phyloP scores from a whole-genome alignment of 1,140 invertebrate species.

The Maniola jurtina region DNA sequence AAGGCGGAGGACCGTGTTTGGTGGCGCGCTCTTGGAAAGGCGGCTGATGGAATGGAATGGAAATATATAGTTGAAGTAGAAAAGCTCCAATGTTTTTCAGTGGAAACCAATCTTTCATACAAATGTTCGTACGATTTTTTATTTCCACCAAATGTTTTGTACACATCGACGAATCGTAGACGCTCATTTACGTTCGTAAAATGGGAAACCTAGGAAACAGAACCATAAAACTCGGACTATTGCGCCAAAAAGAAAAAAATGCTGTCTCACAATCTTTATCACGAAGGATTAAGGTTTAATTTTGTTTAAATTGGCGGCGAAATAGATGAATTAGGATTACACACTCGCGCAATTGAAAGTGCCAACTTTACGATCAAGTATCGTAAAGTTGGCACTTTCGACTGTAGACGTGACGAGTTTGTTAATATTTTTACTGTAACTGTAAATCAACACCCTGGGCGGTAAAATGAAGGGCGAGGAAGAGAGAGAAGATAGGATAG shows the following conservation, averaged over 20 bases:
- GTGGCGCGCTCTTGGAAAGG: too few relatives aligned
- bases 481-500: too few relatives aligned
- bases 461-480: too few relatives aligned
- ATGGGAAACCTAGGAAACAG: slow-evolving; percentile 10
- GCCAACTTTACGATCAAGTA: slow-evolving; percentile 41
- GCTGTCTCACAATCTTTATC: not conserved
- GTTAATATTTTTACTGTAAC: slow-evolving; percentile 31
- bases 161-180: not conserved
- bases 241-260: not conserved
- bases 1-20: too few relatives aligned
- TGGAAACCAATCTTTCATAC: too few relatives aligned
- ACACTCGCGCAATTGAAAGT: slow-evolving; percentile 34
- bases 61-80: too few relatives aligned
- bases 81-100: too few relatives aligned
- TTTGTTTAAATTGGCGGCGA: not conserved
- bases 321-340: slow-evolving; percentile 13
- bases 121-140: not conserved
- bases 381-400: too few relatives aligned
- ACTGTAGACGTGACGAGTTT: slow-evolving; percentile 42
- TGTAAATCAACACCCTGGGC: slow-evolving; percentile 29
- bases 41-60: too few relatives aligned
- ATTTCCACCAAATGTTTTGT: not conserved
- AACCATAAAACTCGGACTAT: slow-evolving; percentile 7
- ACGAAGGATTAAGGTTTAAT: not conserved
- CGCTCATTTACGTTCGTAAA: slow-evolving; percentile 8